These are phyloP conservation scores for Girardinus metallicus DNA, from an alignment of 2,797 vertebrate genomes.

Conservation along the genomic window DNA sequence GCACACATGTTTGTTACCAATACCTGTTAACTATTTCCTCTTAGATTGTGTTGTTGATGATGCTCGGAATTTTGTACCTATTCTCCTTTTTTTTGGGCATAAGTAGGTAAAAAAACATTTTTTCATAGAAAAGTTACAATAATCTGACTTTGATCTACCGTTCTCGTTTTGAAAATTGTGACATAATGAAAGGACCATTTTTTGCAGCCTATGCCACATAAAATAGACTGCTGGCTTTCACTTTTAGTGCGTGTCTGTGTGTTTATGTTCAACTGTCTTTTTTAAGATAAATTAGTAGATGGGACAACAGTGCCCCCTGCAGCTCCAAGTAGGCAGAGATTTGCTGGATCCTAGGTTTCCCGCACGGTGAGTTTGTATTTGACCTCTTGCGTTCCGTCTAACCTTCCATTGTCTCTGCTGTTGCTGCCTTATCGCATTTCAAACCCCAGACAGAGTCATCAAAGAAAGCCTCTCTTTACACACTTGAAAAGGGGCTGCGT, in stretches of 20 bases:
- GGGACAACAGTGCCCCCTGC: constrained; percentile 65
- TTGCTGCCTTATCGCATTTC: constrained; percentile 9
- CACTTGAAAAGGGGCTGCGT: constrained; percentile 5
- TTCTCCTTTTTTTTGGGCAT: constrained; percentile 5
- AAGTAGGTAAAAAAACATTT: constrained; percentile 30
- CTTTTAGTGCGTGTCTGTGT: constrained; percentile 4
- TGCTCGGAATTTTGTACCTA: constrained; percentile 13
- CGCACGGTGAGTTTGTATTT: constrained; percentile 2
- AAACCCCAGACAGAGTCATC: constrained; percentile 20
- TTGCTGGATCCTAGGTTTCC: background rate
- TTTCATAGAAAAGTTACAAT: constrained; percentile 35
- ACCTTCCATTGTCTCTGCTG: constrained; percentile 16
- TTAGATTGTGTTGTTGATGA: constrained; percentile 9
- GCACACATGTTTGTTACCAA: constrained; percentile 2
- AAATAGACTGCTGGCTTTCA: constrained; percentile 23
- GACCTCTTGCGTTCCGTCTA: constrained; percentile 3
- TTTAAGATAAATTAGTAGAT: constrained; percentile 5
- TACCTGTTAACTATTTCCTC: background rate
- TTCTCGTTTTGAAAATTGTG: constrained; percentile 36
- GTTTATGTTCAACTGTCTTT: background rate
- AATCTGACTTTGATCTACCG: constrained; percentile 42
- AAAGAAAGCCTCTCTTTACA: constrained; percentile 14
- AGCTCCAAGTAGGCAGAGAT: background rate
- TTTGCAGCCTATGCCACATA: constrained; percentile 37
- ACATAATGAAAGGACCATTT: constrained; percentile 47